Evolutionary conservation across 2,113 vertebrate species (phyloP), one percentile per base, ranked within the genome.

Genomic region (Potamarius usumacintae): DNA sequence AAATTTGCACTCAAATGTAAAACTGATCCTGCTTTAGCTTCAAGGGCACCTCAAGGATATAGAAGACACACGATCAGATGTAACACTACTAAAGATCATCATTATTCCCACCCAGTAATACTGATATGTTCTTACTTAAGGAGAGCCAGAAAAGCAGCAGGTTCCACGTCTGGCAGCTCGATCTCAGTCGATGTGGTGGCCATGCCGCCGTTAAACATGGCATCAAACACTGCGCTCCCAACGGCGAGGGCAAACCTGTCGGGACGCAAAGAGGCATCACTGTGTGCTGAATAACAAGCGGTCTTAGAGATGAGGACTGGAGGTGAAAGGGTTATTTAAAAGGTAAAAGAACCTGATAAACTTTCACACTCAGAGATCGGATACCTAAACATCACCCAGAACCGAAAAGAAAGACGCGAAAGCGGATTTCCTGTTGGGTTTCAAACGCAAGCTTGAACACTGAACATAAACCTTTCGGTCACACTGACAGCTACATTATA

Each of bases 121-220:
- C 18, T 55, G 2, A 80, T 42, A 42, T 79, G 5, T 74, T 88
- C 96, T 96, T 95, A 97, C 97, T 97, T 97, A 77, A 97, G 96
- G 88, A 97, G 93, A 0, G 97, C 96, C 11, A 97, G 93, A 93
- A 97, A 97, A 87, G 97, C 97, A 5, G 97, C 97, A 0, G 97
- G 96, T 89, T 97, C 97, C 91, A 97, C 97, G 1, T 97, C 97
- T 0, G 97, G 97, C 88, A 97, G 93, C 91, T 97, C 97, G 0
- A 97, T 97, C 94, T 97, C 97, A 0, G 97, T 95, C 58, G 97
- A 97, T 0, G 97, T 97, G 63, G 97, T 97, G 85, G 97, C 97
- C 97, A 97, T 97, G 1, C 97, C 97, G 27, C 97, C 97, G 20
- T 97, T 97, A 88, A 97, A 97, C 97, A 97, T 97, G 0, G 97